Evolutionary conservation across 2,797 vertebrate genomes (phyloP).

Genomic region (Falco rusticolus): DNA sequence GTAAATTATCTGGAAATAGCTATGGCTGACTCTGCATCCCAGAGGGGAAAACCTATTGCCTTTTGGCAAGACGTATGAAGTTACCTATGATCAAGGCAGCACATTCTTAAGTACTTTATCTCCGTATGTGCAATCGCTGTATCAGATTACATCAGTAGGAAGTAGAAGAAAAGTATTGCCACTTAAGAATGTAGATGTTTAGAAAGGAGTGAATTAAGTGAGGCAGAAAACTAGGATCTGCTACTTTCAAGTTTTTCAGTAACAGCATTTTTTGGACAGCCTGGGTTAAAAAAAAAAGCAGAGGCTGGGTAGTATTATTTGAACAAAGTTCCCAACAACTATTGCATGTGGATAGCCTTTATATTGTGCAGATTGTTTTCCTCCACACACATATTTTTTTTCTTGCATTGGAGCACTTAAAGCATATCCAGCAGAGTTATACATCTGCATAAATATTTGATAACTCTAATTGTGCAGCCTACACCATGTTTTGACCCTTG

Average conservation of each 20-base stretch:
- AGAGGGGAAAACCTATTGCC: neutral
- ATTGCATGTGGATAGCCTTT: neutral
- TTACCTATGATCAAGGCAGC: neutral
- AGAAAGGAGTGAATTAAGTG: neutral
- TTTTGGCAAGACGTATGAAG: constrained; percentile 12
- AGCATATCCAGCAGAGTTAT: neutral
- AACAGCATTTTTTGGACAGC: neutral
- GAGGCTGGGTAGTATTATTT: neutral
- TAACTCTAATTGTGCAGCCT: constrained; percentile 18
- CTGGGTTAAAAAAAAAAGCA: neutral
- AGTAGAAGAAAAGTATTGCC: neutral
- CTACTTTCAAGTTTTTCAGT: neutral
- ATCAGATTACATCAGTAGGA: neutral
- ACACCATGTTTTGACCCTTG: constrained; percentile 9
- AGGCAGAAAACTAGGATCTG: neutral
- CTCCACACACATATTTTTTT: neutral
- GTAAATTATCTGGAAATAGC: constrained; percentile 11
- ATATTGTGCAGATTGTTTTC: neutral
- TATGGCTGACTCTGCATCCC: constrained; percentile 9
- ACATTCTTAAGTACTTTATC: constrained; percentile 1
- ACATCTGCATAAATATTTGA: constrained; percentile 63
- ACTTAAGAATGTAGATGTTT: neutral
- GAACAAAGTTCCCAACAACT: neutral
- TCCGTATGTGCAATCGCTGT: neutral
- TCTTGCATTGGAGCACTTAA: neutral